phyloP scores from a whole-genome alignment of 2,888 invertebrate genomes.

The Thelaira solivaga region DNA sequence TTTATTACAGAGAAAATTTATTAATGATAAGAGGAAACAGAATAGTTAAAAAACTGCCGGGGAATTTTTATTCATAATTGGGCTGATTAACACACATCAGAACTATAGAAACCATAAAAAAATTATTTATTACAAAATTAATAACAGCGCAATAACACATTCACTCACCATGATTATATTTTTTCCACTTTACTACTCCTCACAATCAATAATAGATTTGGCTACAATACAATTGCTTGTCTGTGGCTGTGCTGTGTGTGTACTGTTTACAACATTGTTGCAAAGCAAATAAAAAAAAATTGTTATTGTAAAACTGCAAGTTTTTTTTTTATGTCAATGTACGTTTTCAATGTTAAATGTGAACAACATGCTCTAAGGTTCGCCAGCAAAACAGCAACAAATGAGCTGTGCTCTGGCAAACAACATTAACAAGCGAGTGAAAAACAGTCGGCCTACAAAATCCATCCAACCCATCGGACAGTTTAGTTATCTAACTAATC shows the following conservation, averaged over 20 bases:
- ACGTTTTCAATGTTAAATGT: slow-evolving; percentile 72
- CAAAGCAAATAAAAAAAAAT: too few species aligned
- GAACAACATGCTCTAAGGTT: slow-evolving; percentile 58
- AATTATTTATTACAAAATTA: too few species aligned
- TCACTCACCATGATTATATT: slow-evolving; percentile 16
- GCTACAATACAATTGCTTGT: too few species aligned
- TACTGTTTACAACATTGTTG: slow-evolving; percentile 30
- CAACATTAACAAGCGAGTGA: background rate
- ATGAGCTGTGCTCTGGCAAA: background rate
- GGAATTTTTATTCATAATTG: too few species aligned
- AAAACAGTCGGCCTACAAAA: too few species aligned
- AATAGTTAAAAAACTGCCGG: too few species aligned
- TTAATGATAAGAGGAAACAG: too few species aligned
- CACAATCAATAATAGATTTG: background rate
- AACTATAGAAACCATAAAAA: background rate
- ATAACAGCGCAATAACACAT: too few species aligned
- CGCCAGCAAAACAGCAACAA: background rate
- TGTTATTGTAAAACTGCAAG: slow-evolving; percentile 63
- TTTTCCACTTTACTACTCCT: slow-evolving; percentile 1
- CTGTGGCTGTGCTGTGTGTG: background rate
- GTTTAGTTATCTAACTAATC: too few species aligned
- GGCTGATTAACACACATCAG: background rate
- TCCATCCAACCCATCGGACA: too few species aligned
- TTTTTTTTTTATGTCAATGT: slow-evolving; percentile 74
- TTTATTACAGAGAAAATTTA: too few species aligned